Percentiles rank a stretch among this genome's conserved stretches.
Conservation (phyloP, 2,888 invertebrate genomes). For the Amphiduros pacificus region DNA sequence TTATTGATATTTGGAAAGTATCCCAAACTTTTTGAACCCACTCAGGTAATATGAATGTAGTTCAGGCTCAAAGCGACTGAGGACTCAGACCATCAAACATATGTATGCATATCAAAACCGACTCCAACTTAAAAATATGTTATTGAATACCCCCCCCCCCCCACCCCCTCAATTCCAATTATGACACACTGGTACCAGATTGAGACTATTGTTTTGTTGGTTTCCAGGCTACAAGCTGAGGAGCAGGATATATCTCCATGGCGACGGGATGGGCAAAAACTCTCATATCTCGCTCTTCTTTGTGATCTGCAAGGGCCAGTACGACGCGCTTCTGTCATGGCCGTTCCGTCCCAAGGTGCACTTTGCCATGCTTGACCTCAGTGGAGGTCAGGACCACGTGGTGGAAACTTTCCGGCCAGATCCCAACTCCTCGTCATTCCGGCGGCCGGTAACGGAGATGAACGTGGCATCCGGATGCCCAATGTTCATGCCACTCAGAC, state of each 20-base stretch:
- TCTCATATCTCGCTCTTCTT: slow-evolving; percentile 56
- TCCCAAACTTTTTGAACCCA: too few species aligned
- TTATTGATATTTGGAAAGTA: too few species aligned
- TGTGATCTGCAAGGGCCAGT: slow-evolving; percentile 46
- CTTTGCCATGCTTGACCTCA: slow-evolving; percentile 49
- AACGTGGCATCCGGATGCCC: slow-evolving; percentile 59
- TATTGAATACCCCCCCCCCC: too few species aligned
- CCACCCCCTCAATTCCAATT: too few species aligned
- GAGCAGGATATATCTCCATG: slow-evolving; percentile 50
- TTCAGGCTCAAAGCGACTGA: too few species aligned
- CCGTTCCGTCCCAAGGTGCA: slow-evolving; percentile 8
- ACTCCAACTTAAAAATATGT: too few species aligned
- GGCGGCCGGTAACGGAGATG: slow-evolving; percentile 52
- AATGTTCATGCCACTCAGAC: slow-evolving; percentile 41
- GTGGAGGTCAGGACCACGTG: slow-evolving; percentile 39
- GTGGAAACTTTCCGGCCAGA: slow-evolving; percentile 57
- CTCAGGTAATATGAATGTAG: too few species aligned
- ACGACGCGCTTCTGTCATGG: slow-evolving; percentile 46
- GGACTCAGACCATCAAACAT: too few species aligned
- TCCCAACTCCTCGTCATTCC: slow-evolving; percentile 52
- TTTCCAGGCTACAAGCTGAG: slow-evolving; percentile 52
- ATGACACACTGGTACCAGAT: too few species aligned
- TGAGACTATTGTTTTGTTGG: too few species aligned
- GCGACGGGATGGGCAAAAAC: slow-evolving; percentile 55
- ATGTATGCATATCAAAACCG: too few species aligned